Evolutionary conservation across 2,113 vertebrate species (phyloP).

Genomic region (Garra rufa): DNA sequence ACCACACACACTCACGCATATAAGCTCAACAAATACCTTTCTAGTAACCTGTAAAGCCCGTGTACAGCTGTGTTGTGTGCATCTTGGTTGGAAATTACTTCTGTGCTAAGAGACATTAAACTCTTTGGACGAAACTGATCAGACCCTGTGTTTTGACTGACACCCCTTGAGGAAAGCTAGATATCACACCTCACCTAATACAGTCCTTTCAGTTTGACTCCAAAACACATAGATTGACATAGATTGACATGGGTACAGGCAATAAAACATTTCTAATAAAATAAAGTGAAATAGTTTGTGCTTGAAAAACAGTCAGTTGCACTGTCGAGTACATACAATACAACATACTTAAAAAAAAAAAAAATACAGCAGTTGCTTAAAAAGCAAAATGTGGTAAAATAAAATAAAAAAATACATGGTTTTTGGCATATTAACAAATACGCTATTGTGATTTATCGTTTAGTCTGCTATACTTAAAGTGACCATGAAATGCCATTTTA

Average conservation of each 20-base stretch:
- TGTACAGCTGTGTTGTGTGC: too few species aligned
- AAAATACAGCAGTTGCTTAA: conserved; percentile 8
- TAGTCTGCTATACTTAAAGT: background rate
- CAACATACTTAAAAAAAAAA: background rate
- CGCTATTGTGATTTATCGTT: background rate
- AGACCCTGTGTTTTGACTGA: too few species aligned
- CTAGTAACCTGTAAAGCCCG: too few species aligned
- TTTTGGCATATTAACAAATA: background rate
- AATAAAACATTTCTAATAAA: background rate
- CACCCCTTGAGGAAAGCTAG: too few species aligned
- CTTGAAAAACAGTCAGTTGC: background rate
- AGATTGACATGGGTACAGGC: conserved; percentile 6
- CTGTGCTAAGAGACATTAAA: too few species aligned
- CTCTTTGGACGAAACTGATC: too few species aligned
- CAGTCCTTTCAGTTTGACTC: too few species aligned
- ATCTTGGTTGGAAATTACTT: too few species aligned
- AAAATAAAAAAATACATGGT: background rate
- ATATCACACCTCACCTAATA: too few species aligned
- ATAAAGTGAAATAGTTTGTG: background rate
- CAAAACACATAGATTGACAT: too few species aligned
- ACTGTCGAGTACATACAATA: background rate
- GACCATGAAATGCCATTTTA: background rate
- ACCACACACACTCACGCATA: too few species aligned
- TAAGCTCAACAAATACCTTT: too few species aligned
- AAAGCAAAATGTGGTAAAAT: background rate